phyloP scores from a whole-genome alignment of 2,888 invertebrate species.

The Blera fallax region DNA sequence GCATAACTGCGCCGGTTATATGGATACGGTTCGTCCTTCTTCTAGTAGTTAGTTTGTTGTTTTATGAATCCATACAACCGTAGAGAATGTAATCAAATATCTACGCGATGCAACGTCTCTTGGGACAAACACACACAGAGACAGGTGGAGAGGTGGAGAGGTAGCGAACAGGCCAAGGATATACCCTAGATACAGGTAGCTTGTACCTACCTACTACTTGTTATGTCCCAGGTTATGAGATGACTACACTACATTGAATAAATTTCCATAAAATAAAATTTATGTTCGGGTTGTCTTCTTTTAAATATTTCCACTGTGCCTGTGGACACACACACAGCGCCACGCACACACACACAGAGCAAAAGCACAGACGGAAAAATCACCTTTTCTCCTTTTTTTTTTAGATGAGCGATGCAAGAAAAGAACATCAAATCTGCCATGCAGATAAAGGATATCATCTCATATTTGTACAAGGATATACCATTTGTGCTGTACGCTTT shows the following conservation, averaged over 20 bases:
- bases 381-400: neutral
- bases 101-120: conserved; percentile 62
- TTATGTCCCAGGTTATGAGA: conserved; percentile 11
- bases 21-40: conserved; percentile 21
- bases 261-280: conserved; percentile 72
- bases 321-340: neutral
- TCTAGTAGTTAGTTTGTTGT: conserved; percentile 58
- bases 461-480: conserved; percentile 35
- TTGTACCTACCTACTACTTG: too few relatives aligned
- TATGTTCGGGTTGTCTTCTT: conserved; percentile 55
- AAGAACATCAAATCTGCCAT: conserved; percentile 62
- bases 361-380: neutral
- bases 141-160: neutral
- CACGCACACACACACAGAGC: neutral
- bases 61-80: conserved; percentile 69
- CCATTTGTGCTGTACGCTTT: neutral
- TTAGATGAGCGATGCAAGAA: conserved; percentile 58
- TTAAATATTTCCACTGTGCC: conserved; percentile 58
- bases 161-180: conserved; percentile 52
- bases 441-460: conserved; percentile 47
- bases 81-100: conserved; percentile 69
- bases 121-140: conserved; percentile 5
- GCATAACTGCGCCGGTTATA: neutral
- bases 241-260: conserved; percentile 64
- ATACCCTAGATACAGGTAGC: neutral